A percentile compares a stretch with the other conserved stretches of the same genome.
phyloP scores from a whole-genome alignment of 2,888 invertebrate genomes.

The Leptinotarsa tumamoca region DNA sequence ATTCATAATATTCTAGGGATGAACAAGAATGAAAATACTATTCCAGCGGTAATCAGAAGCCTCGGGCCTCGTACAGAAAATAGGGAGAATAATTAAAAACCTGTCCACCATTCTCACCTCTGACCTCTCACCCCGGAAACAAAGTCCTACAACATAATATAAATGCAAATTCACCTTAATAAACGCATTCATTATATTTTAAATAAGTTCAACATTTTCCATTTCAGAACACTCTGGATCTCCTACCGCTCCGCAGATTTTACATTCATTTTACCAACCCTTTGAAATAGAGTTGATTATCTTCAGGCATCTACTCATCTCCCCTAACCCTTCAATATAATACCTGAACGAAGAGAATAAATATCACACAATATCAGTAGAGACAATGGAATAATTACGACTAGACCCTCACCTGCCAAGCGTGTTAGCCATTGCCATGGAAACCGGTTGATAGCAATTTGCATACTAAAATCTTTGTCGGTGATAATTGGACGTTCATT shows the following conservation, averaged over 20 bases:
- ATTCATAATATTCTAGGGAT: not conserved
- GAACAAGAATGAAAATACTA: not conserved
- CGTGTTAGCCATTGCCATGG: conserved; percentile 57
- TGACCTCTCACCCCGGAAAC: conserved; percentile 23
- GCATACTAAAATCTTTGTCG: conserved; percentile 61
- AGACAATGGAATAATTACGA: conserved; percentile 64
- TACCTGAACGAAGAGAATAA: conserved; percentile 54
- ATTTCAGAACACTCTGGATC: conserved; percentile 39
- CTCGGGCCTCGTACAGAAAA: not conserved
- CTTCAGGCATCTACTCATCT: conserved; percentile 34
- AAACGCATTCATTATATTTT: conserved; percentile 43
- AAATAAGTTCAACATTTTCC: conserved; percentile 43
- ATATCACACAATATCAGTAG: conserved; percentile 56
- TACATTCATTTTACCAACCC: conserved; percentile 51
- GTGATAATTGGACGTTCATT: conserved; percentile 59
- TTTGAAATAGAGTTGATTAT: conserved; percentile 50
- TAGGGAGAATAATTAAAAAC: conserved; percentile 14
- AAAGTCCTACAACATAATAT: conserved; percentile 36
- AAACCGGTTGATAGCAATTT: conserved; percentile 60
- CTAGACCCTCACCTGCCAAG: conserved; percentile 60
- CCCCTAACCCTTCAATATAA: conserved; percentile 12
- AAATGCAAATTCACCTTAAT: conserved; percentile 46
- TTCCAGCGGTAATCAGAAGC: not conserved
- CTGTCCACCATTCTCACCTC: conserved; percentile 20
- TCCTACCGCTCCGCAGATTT: conserved; percentile 40